Conservation (phyloP, 2,888 invertebrate species). For the Polietes domitor region DNA sequence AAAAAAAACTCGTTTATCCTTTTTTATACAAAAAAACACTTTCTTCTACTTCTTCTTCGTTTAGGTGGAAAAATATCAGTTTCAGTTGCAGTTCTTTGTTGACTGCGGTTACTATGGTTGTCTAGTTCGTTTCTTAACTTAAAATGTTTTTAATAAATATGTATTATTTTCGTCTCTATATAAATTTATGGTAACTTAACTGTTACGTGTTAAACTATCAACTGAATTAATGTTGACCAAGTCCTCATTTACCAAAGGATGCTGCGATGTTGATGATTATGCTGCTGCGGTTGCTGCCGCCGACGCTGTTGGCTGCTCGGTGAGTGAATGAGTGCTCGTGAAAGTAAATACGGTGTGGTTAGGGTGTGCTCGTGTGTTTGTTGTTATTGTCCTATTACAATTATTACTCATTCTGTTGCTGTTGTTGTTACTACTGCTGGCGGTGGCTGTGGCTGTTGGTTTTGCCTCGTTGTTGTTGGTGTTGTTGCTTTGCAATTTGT, state of each 20-base stretch:
- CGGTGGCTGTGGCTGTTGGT: neutral
- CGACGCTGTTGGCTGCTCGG: neutral
- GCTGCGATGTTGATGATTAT: slow-evolving; percentile 44
- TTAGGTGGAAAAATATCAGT: neutral
- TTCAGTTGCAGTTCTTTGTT: neutral
- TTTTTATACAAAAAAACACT: neutral
- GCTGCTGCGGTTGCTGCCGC: neutral
- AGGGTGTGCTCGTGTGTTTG: slow-evolving; percentile 9
- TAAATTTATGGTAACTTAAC: slow-evolving; percentile 45
- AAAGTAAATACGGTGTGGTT: neutral
- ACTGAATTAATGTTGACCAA: slow-evolving; percentile 66
- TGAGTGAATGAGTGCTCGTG: slow-evolving; percentile 16
- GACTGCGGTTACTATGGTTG: too few relatives aligned
- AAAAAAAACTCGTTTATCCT: neutral
- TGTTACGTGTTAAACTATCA: slow-evolving; percentile 64
- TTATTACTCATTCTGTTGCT: slow-evolving; percentile 56
- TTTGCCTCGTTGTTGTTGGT: neutral
- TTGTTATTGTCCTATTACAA: slow-evolving; percentile 44
- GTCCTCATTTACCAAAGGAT: slow-evolving; percentile 60
- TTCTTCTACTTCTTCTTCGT: neutral
- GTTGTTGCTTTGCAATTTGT: slow-evolving; percentile 50
- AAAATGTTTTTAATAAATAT: neutral
- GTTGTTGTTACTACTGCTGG: neutral
- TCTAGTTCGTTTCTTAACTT: neutral
- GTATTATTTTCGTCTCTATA: neutral